Evolutionary conservation across 2,888 invertebrate genomes (phyloP).

Genomic region (Xylocampa areola): DNA sequence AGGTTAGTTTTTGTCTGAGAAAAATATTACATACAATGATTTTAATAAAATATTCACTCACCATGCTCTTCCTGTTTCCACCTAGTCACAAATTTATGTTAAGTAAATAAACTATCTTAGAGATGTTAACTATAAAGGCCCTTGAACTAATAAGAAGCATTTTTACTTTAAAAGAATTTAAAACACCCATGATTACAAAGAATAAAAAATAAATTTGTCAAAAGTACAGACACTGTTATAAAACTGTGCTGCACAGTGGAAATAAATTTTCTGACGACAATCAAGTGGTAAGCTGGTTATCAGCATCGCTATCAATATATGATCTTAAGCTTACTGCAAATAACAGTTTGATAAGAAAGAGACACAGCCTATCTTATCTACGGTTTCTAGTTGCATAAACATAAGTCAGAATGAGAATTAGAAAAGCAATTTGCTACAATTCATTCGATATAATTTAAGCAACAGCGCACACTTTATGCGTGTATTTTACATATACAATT

Average conservation of each 20-base stretch:
- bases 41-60: slow-evolving; percentile 66
- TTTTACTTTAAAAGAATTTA: slow-evolving; percentile 75
- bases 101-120: slow-evolving; percentile 69
- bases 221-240: slow-evolving; percentile 71
- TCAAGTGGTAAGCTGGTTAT: slow-evolving; percentile 77
- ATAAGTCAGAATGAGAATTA: slow-evolving; percentile 54
- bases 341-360: slow-evolving; percentile 83
- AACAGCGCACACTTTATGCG: too few species aligned
- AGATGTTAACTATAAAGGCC: slow-evolving; percentile 77
- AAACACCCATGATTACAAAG: slow-evolving; percentile 77
- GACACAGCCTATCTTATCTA: slow-evolving; percentile 83
- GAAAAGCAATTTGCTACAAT: slow-evolving; percentile 40
- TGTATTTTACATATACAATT: too few species aligned
- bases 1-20: slow-evolving; percentile 98
- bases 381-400: slow-evolving; percentile 73
- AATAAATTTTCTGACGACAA: slow-evolving; percentile 73
- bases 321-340: slow-evolving; percentile 86
- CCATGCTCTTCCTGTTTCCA: slow-evolving; percentile 71
- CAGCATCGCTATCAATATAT: slow-evolving; percentile 81
- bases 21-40: slow-evolving; percentile 67
- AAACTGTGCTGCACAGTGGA: slow-evolving; percentile 77
- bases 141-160: slow-evolving; percentile 78
- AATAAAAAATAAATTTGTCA: slow-evolving; percentile 60
- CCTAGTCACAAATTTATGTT: slow-evolving; percentile 79
- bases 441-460: slow-evolving; percentile 38